Conservation (phyloP, 1,140 invertebrate genomes). For the Halyomorpha halys region DNA sequence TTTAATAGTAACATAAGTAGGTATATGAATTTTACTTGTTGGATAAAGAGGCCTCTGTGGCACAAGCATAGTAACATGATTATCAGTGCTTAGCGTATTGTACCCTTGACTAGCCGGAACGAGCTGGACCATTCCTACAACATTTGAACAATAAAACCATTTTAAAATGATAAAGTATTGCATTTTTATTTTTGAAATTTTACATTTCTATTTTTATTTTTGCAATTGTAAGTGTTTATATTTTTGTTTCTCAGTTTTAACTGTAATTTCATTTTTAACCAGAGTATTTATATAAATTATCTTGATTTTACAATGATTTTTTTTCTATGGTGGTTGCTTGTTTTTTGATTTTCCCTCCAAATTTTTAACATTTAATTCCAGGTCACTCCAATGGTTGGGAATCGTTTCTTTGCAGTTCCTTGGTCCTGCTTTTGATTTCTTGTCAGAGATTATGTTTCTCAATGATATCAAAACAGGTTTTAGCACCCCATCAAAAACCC, state of each 20-base stretch:
- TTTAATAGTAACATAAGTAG: constrained; percentile 65
- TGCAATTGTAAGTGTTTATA: neutral
- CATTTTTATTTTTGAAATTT: neutral
- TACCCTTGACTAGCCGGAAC: constrained; percentile 66
- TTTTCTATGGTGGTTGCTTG: no score
- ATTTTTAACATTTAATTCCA: no score
- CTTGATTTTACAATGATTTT: no score
- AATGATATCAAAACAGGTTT: neutral
- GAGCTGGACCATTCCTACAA: constrained; percentile 47
- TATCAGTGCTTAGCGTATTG: constrained; percentile 66
- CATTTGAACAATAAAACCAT: constrained; percentile 2
- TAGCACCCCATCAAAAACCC: no score
- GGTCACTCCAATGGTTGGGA: no score
- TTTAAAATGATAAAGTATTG: no score
- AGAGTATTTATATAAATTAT: no score
- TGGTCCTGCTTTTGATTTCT: neutral
- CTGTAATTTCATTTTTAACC: no score
- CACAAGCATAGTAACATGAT: constrained; percentile 70
- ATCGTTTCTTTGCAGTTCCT: no score
- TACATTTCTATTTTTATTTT: neutral
- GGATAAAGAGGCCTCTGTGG: constrained; percentile 78
- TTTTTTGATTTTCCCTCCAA: no score
- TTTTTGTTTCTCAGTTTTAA: no score
- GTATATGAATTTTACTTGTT: constrained; percentile 73
- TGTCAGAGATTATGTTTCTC: neutral